Conservation (phyloP, 2,888 invertebrate species). For the Lasiommata megera region DNA sequence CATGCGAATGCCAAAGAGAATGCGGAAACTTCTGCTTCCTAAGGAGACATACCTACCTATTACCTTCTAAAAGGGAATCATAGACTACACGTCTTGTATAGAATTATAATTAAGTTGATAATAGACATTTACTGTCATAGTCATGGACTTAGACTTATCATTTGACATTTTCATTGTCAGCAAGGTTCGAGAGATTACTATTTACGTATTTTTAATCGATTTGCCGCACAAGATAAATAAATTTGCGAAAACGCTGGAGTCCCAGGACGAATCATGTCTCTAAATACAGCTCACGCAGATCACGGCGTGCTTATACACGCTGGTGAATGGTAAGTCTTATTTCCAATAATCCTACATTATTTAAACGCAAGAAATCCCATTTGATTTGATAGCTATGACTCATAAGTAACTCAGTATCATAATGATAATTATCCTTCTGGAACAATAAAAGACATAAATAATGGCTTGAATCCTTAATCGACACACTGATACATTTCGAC, state of each 20-base stretch:
- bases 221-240: neutral
- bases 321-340: slow-evolving; percentile 93
- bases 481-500: neutral
- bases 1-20: too few species aligned
- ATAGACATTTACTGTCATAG: too few species aligned
- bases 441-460: slow-evolving; percentile 21
- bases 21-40: too few species aligned
- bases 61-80: too few species aligned
- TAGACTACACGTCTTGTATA: too few species aligned
- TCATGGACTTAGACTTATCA: too few species aligned
- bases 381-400: slow-evolving; percentile 15
- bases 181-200: slow-evolving; percentile 1
- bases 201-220: slow-evolving; percentile 16
- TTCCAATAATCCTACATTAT: slow-evolving; percentile 34
- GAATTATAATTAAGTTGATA: too few species aligned
- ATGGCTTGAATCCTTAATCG: neutral
- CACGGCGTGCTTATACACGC: slow-evolving; percentile 97
- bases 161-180: neutral
- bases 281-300: slow-evolving; percentile 97
- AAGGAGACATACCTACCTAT: too few species aligned
- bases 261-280: slow-evolving; percentile 85
- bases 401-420: neutral
- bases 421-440: neutral
- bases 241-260: neutral
- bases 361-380: neutral